Evolutionary conservation across 2,113 vertebrate species (phyloP).

Genomic region (Austrofundulus limnaeus): DNA sequence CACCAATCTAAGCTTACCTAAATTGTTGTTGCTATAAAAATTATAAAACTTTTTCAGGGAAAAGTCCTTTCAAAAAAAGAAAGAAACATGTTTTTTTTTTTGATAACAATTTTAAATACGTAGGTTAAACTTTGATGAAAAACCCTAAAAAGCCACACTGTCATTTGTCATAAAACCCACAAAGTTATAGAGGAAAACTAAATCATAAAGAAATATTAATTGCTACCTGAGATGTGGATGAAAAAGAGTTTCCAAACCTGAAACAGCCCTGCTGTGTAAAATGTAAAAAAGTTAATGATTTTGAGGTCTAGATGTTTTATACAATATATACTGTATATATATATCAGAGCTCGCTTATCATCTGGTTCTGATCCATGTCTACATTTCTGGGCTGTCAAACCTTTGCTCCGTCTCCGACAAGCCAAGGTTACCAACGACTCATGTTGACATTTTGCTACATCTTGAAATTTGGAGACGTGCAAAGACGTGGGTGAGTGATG

Average conservation of each 20-base stretch:
- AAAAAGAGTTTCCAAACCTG: constrained; percentile 46
- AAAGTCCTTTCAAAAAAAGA: too few relatives aligned
- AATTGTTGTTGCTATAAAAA: too few relatives aligned
- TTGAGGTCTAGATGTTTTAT: constrained; percentile 37
- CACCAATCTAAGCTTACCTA: too few relatives aligned
- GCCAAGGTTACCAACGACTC: constrained; percentile 67
- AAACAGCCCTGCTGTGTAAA: constrained; percentile 49
- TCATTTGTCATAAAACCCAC: background rate
- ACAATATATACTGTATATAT: too few relatives aligned
- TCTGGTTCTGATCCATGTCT: constrained; percentile 67
- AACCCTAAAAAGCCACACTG: constrained; percentile 3
- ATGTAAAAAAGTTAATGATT: constrained; percentile 56
- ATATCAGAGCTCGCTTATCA: constrained; percentile 45
- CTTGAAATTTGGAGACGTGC: constrained; percentile 44
- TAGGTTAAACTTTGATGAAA: constrained; percentile 5
- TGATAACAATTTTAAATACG: too few relatives aligned
- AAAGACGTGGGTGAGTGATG: constrained; percentile 46
- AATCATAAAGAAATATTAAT: background rate
- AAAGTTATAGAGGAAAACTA: background rate
- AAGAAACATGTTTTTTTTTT: too few relatives aligned
- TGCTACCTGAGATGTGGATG: constrained; percentile 13
- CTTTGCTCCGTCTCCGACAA: constrained; percentile 50
- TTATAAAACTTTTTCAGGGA: too few relatives aligned
- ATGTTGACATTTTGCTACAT: constrained; percentile 58
- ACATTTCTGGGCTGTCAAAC: constrained; percentile 45